Percentiles rank a stretch among this genome's conserved stretches.
These are phyloP conservation scores for Mus minutoides DNA, from an alignment of 2,797 vertebrate genomes.

Conservation along the genomic window DNA sequence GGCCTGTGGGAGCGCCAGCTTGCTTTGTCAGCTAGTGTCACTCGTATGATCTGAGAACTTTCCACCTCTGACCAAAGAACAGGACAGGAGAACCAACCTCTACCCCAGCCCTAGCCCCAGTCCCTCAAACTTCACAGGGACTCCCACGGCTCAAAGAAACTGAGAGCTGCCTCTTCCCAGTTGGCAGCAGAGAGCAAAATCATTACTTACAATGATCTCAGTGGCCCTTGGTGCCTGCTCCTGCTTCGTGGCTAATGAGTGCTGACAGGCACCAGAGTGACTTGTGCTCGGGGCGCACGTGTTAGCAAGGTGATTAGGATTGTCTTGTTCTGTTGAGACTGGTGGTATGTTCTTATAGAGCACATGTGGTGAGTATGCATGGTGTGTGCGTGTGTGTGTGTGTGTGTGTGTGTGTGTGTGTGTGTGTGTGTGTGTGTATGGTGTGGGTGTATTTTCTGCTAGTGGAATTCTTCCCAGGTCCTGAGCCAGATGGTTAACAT, in stretches of 20 bases:
- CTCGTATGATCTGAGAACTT: background rate
- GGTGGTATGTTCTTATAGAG: background rate
- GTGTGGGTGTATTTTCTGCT: conserved; percentile 14
- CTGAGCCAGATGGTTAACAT: conserved; percentile 2
- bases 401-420: background rate
- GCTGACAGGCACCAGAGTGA: conserved; percentile 1
- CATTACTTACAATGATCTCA: conserved; percentile 46
- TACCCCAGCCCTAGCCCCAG: background rate
- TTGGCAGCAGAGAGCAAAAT: conserved; percentile 27
- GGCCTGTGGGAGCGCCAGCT: background rate
- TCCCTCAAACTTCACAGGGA: background rate
- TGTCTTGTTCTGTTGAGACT: background rate
- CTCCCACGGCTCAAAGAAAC: background rate
- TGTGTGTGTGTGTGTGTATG: background rate
- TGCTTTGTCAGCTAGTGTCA: background rate
- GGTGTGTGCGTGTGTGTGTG: too few relatives aligned
- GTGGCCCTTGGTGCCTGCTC: conserved; percentile 37
- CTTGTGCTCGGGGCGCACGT: background rate
- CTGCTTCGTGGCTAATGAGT: conserved; percentile 36
- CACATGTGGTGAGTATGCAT: too few relatives aligned
- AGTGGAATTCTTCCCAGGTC: background rate
- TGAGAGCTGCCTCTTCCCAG: background rate
- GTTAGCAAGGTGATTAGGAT: conserved; percentile 21
- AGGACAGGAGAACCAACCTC: background rate
- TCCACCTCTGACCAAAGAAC: background rate